Evolutionary conservation across 2,113 vertebrate genomes (phyloP), one percentile per base, ranked within the genome.

Genomic region (Ictalurus furcatus): DNA sequence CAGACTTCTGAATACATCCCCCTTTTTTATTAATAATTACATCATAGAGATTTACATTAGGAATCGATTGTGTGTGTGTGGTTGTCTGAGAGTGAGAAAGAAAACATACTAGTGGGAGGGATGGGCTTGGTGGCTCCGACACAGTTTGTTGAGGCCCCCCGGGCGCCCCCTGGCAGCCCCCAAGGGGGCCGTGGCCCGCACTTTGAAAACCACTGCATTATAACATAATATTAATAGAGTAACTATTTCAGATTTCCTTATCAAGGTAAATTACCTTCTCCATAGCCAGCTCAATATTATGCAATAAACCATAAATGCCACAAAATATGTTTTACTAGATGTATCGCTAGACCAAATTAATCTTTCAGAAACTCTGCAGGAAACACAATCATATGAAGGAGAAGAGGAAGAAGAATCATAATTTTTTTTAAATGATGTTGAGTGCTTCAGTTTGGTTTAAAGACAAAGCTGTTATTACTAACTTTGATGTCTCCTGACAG

Each of bases 401-500:
- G 23, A 84, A 84, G 12, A 67, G 37, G 83, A 58, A 58, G 17
- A 59, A 34, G 2, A 54, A 73, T 37, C 48, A 9, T 59, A 1
- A 19, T 52, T 76, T 1, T 30, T 5, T n/a, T 8, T 37, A 85
- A 69, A 85, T 48, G 17, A 73, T 54, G 67, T 16, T 58, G 73
- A 28, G 23, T 44, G 71, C 54, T 76, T 86, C 44, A 76, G 56
- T 78, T 78, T 76, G 71, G 85, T 87, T 44, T 86, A 63, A 86
- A 87, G 52, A 59, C 85, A 86, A 86, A 61, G 56, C 71, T 78
- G 61, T 67, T 83, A 85, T 85, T 69, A 85, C 25, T 6, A 85
- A 67, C 61, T 85, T 69, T 67, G 83, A 85, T 67, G 83, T 85
- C 83, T 85, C 83, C 74, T 73, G 54, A 88, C 89, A 80, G 54